Base-by-base conservation (phyloP, 2,888 invertebrate species). In the Hetaerina titia region DNA sequence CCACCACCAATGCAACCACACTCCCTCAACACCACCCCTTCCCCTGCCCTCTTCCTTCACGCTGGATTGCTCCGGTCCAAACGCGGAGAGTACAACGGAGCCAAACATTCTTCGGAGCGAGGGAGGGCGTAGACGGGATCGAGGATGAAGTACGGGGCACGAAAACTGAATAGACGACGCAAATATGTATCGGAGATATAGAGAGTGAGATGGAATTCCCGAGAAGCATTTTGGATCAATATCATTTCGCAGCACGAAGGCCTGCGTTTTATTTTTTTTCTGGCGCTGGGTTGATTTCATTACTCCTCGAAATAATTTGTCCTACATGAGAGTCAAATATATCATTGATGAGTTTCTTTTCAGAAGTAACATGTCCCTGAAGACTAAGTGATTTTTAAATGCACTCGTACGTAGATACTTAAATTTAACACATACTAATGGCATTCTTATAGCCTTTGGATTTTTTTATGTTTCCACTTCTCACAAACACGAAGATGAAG, bases 141-240 rank as follows among this genome's bases (percentile, higher is more conserved):
- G 81, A 22, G 81, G 31, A 11, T 8, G 22, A 22, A 69, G 60
- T 15, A 17, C 13, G 60, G 11, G 60, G 22, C 22, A 69, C 4
- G 22, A 81, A 81, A 81, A 45, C 45, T 31, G 25, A 25, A 81
- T 25, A 81, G 81, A 31, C 25, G 81, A 81, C 25, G 81, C 81
- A 81, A 81, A 81, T 81, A 81, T 81, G 81, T 81, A 81, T 81
- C 81, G 81, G 81, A 81, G 25, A 13, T 81, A 81, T 31, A 81
- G 81, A 81, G 81, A 81, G 81, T 13, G 81, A 81, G 81, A 81
- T 31, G 81, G 81, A 81, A 81, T 81, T 11, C 81, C 31, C 31
- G 31, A 81, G 81, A 31, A 81, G 81, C 31, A 13, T 25, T 31
- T 81, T 22, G 81, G 81, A 81, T 81, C 81, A 81, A 81, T 81